A percentile compares a stretch with the other conserved stretches of the same genome.
Evolutionary conservation across 2,888 invertebrate species (phyloP).

Genomic region (Ypsolopha sequella): DNA sequence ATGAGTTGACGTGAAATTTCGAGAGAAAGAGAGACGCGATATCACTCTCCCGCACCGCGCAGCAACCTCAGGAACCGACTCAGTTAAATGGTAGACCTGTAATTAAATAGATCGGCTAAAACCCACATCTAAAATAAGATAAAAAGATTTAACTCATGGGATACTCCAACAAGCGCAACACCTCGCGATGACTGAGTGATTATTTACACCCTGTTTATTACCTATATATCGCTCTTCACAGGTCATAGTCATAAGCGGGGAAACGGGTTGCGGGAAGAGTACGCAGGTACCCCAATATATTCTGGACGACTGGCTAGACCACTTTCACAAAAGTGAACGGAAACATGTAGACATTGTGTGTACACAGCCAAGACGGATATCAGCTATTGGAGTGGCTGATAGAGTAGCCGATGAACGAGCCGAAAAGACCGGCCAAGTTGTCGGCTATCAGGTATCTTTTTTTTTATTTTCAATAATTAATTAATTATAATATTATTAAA

Average conservation of each 20-base stretch:
- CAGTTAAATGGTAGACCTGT: too few species aligned
- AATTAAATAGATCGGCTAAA: too few species aligned
- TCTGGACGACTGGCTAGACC: constrained; percentile 85
- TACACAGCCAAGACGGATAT: constrained; percentile 92
- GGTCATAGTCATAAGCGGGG: constrained; percentile 83
- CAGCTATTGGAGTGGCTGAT: constrained; percentile 93
- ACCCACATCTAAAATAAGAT: too few species aligned
- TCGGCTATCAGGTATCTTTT: constrained; percentile 77
- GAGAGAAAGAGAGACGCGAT: too few species aligned
- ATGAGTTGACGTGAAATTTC: too few species aligned
- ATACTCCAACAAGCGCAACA: too few species aligned
- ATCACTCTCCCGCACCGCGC: too few species aligned
- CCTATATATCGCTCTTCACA: constrained; percentile 22
- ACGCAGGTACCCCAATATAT: constrained; percentile 96
- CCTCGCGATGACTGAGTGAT: too few species aligned
- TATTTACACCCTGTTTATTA: too few species aligned
- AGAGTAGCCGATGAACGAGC: constrained; percentile 89
- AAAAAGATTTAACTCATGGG: too few species aligned
- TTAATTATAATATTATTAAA: too few species aligned
- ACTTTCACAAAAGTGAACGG: constrained; percentile 57
- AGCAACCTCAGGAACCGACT: too few species aligned
- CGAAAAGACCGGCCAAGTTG: constrained; percentile 81
- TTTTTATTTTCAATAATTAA: not conserved
- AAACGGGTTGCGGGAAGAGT: constrained; percentile 88
- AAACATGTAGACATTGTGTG: constrained; percentile 88